Conservation (phyloP, 2,888 invertebrate genomes). For the Plutella xylostella region DNA sequence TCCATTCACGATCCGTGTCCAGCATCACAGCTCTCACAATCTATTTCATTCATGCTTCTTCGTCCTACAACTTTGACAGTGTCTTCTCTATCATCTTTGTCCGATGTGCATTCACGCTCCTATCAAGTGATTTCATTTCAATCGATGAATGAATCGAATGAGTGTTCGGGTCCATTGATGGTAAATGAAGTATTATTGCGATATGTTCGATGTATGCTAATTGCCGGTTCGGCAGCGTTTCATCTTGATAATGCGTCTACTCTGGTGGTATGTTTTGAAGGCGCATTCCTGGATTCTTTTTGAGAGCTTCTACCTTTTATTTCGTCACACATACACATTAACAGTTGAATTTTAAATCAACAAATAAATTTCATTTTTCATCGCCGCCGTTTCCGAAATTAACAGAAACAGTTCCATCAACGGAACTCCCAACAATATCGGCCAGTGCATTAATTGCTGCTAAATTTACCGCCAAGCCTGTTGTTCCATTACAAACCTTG, state of each 20-base stretch:
- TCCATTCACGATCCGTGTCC: neutral
- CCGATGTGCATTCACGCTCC: slow-evolving; percentile 23
- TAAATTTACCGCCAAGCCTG: too few relatives aligned
- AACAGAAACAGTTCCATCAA: too few relatives aligned
- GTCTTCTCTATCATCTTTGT: slow-evolving; percentile 21
- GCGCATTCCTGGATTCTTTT: slow-evolving; percentile 4
- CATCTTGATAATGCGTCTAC: slow-evolving; percentile 29
- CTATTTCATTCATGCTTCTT: slow-evolving; percentile 7
- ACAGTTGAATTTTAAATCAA: too few relatives aligned
- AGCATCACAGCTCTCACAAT: neutral
- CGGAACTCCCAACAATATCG: too few relatives aligned
- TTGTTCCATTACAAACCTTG: too few relatives aligned
- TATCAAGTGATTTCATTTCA: slow-evolving; percentile 32
- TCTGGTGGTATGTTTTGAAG: slow-evolving; percentile 28
- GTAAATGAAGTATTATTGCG: slow-evolving; percentile 46
- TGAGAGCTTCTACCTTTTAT: too few relatives aligned
- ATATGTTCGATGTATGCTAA: slow-evolving; percentile 32
- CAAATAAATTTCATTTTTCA: too few relatives aligned
- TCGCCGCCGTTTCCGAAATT: too few relatives aligned
- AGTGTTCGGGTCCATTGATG: slow-evolving; percentile 45
- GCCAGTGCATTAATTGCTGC: too few relatives aligned
- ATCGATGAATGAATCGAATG: slow-evolving; percentile 31
- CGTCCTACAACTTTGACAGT: slow-evolving; percentile 15
- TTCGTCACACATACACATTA: too few relatives aligned
- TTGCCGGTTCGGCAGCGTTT: slow-evolving; percentile 44